phyloP scores from a whole-genome alignment of 2,888 invertebrate species.

The Drosophila affinis region DNA sequence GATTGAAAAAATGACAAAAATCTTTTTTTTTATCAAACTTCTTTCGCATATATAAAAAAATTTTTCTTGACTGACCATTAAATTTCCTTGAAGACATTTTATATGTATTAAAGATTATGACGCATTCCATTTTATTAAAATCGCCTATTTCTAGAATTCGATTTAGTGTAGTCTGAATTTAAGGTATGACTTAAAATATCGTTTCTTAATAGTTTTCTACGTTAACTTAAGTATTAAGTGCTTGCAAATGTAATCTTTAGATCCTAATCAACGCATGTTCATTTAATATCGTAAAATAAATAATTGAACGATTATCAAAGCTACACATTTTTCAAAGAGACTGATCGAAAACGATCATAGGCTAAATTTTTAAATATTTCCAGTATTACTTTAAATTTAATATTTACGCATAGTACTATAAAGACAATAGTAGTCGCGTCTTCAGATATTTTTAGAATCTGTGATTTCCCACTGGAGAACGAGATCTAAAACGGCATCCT shows the following conservation, averaged over 20 bases:
- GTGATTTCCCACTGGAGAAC: conserved; percentile 81
- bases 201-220: conserved; percentile 41
- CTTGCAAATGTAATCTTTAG: conserved; percentile 44
- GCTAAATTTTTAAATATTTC: conserved; percentile 39
- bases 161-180: conserved; percentile 66
- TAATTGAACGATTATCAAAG: conserved; percentile 41
- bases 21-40: neutral
- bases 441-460: conserved; percentile 64
- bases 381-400: conserved; percentile 43
- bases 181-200: conserved; percentile 37
- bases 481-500: conserved; percentile 82
- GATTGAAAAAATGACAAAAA: no score
- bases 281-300: conserved; percentile 29
- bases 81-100: neutral
- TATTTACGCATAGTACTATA: conserved; percentile 37
- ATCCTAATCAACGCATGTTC: conserved; percentile 13
- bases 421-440: conserved; percentile 33
- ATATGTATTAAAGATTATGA: conserved; percentile 27
- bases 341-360: conserved; percentile 42
- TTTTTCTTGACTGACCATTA: neutral
- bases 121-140: conserved; percentile 43
- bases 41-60: neutral
- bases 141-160: conserved; percentile 53
- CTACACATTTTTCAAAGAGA: conserved; percentile 20
- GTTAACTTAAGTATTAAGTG: conserved; percentile 44